Base-by-base conservation (phyloP, 2,888 invertebrate genomes). In the Cheilosia urbana region DNA sequence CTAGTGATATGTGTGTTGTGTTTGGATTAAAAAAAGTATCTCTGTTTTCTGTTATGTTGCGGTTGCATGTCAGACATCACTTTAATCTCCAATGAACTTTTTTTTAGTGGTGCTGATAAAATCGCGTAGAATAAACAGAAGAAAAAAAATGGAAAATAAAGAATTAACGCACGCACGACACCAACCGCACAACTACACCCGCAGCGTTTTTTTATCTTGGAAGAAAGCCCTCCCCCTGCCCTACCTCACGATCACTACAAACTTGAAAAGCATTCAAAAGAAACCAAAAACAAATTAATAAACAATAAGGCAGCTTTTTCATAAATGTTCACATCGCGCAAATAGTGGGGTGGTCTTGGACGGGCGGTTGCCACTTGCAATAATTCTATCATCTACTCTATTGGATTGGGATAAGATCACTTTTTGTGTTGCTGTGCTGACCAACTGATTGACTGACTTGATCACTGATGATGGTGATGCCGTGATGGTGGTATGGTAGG, bases 261-360 rank as follows among this genome's bases (percentile, higher is more conserved):
- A 42, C 49, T 51, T 66, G 6, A 27, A 68, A 68, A 30, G 40
- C 42, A n/a, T 7, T 27, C 30, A 30, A 34, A 45, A 57, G 30
- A 34, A n/a, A 27, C 17, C 13, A 24, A 63, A 63, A 58, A 42
- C 9, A 24, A 17, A 24, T 24, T 58, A 24, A 40, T 40, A 58
- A 58, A 58, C 24, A 58, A 58, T 40, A 60, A 60, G 47, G 15
- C 49, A 65, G 65, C 65, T 66, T 66, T 66, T 51, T 40, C 17
- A 47, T 34, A 13, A 30, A 40, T 27, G 53, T 53, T 21, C 47
- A 65, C 49, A 21, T 15, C 30, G 19, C 30, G 19, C 27, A 6
- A 6, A 27, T 27, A 27, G 6, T 6, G 4, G 27, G 27, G n/a
- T n/a, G 27, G 27, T 1, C 27, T 27, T 6, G 27, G 13, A 34